Conservation (phyloP, 1,140 invertebrate species). For the Mya arenaria region DNA sequence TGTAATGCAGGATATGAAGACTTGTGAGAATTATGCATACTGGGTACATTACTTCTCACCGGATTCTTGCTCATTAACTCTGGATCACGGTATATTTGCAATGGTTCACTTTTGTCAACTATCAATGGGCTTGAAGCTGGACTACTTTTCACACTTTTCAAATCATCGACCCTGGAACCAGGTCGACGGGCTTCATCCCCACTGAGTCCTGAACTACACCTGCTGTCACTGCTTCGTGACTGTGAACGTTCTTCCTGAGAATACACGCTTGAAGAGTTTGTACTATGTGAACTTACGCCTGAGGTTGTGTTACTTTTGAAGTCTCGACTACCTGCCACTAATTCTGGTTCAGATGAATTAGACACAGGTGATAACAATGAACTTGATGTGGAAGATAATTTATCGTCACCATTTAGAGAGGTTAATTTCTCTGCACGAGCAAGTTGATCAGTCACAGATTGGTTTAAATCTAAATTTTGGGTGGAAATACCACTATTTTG, state of each 20-base stretch:
- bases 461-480: conserved; percentile 75
- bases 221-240: conserved; percentile 63
- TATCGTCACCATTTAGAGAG: conserved; percentile 64
- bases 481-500: conserved; percentile 59
- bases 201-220: conserved; percentile 63
- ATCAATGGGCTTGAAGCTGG: conserved; percentile 78
- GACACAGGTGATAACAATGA: conserved; percentile 54
- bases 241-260: conserved; percentile 45
- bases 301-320: neutral
- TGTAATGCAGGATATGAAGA: conserved; percentile 64
- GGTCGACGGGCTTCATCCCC: conserved; percentile 69
- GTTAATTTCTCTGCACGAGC: conserved; percentile 68
- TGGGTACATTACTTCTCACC: conserved; percentile 75
- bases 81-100: conserved; percentile 78
- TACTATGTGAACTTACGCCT: conserved; percentile 14
- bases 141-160: conserved; percentile 73
- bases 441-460: conserved; percentile 77
- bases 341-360: conserved; percentile 22
- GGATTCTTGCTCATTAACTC: conserved; percentile 79
- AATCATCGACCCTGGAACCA: conserved; percentile 70
- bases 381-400: conserved; percentile 35
- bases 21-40: conserved; percentile 60
- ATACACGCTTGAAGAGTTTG: conserved; percentile 23
- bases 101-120: conserved; percentile 74
- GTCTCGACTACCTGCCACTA: conserved; percentile 11